Percentiles rank a stretch among this genome's conserved stretches.
Evolutionary conservation across 2,113 vertebrate genomes (phyloP).

Genomic region (Equus quagga): DNA sequence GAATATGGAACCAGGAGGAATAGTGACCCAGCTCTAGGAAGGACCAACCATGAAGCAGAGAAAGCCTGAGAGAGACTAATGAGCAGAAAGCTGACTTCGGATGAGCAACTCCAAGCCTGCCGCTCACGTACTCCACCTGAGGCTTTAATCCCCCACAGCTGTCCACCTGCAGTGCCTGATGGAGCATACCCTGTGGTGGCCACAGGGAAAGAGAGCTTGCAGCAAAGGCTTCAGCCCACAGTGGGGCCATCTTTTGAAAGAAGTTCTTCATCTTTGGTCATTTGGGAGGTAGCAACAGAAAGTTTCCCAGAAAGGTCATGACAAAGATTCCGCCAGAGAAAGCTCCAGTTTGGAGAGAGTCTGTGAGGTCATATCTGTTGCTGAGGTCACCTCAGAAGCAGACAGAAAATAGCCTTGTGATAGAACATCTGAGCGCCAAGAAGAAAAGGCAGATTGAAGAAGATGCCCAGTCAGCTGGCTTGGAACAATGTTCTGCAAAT

Average conservation of each 20-base stretch:
- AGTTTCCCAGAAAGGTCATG: background rate
- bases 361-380: background rate
- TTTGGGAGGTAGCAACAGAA: background rate
- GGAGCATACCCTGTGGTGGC: background rate
- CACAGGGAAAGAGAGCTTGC: background rate
- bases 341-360: background rate
- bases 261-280: background rate
- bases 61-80: background rate
- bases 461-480: background rate
- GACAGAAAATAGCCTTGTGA: background rate
- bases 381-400: background rate
- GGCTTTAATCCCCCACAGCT: too few relatives aligned
- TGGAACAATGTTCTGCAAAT: background rate
- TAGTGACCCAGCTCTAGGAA: background rate
- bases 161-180: background rate
- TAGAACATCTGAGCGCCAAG: background rate
- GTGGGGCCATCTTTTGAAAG: background rate
- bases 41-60: background rate
- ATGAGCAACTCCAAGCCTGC: background rate
- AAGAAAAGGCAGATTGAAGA: background rate
- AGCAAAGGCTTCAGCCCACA: background rate
- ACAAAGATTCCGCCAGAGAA: background rate
- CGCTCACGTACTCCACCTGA: rapidly evolving
- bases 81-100: background rate
- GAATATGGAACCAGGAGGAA: background rate